Percentiles rank a stretch among this genome's conserved stretches.
These are phyloP conservation scores for Ophion ventricosus DNA, from an alignment of 2,888 invertebrate species.

Conservation along the genomic window DNA sequence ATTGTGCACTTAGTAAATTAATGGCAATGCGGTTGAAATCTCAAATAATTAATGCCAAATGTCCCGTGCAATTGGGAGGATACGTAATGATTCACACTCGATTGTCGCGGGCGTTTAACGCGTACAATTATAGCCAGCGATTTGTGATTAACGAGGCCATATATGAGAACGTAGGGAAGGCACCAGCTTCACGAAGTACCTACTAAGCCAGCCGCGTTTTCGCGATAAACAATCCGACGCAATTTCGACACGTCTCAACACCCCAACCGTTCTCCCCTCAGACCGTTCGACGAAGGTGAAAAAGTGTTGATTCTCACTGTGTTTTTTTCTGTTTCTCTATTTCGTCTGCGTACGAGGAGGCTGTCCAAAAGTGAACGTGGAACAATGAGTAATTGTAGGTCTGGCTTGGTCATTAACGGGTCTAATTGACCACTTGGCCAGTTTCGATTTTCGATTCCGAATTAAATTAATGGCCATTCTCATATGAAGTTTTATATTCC, in stretches of 20 bases:
- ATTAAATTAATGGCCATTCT: slow-evolving; percentile 8
- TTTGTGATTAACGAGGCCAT: slow-evolving; percentile 54
- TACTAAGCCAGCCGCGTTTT: slow-evolving; percentile 3
- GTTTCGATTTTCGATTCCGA: slow-evolving; percentile 16
- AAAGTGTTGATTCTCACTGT: not conserved
- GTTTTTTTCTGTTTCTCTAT: slow-evolving; percentile 25
- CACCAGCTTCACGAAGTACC: slow-evolving; percentile 20
- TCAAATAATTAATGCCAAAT: slow-evolving; percentile 49
- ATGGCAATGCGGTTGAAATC: slow-evolving; percentile 7
- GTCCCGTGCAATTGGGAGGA: not conserved
- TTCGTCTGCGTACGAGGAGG: not conserved
- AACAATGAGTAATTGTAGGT: slow-evolving; percentile 55
- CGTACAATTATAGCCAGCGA: slow-evolving; percentile 55
- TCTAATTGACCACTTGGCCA: slow-evolving; percentile 43
- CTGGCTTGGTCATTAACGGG: slow-evolving; percentile 51
- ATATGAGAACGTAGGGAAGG: slow-evolving; percentile 22
- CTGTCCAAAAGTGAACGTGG: slow-evolving; percentile 39
- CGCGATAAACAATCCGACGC: slow-evolving; percentile 43
- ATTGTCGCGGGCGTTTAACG: slow-evolving; percentile 54
- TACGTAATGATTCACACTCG: slow-evolving; percentile 50
- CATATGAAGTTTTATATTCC: not conserved
- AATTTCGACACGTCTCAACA: slow-evolving; percentile 27
- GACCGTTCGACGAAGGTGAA: not conserved
- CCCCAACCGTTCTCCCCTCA: too few species aligned
- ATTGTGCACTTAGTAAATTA: not conserved